Base-by-base conservation (phyloP, 2,888 invertebrate genomes). In the Altica lythri region DNA sequence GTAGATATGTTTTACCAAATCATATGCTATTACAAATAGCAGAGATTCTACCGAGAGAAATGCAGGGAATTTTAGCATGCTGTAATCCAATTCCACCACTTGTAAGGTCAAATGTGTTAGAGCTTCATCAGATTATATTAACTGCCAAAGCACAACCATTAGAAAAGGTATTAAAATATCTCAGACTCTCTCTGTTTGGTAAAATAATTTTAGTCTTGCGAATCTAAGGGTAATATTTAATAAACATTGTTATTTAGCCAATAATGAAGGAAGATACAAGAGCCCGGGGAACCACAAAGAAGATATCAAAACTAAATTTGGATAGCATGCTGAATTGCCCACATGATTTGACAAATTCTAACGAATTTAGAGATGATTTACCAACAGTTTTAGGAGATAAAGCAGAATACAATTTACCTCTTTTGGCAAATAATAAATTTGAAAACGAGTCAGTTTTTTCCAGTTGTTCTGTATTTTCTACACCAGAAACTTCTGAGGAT, bases 11-110 rank as follows among this genome's bases (percentile, higher is more conserved):
- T 38, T 78, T 99, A 53, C 97, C 98, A 0, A 95, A 95, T 77
- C 95, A 97, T 75, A 95, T 96, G 95, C 74, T 99, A 77, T 72
- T 97, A 47, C 86, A 92, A 71, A 90, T 98, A 54, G 85, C 93
- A 0, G 94, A 96, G 75, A 80, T 83, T 13, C 74, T 97, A 55
- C 97, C 96, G 0, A 83, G 92, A 47, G 96, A 96, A 78, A 84
- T 92, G 81, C 92, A 95, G 70, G 97, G 97, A 1, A 88, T 99
- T 55, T 76, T 92, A 55, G 94, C 95, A 0, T 92, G 94, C 69
- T 98, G 98, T 73, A 90, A 89, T 72, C 97, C 96, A 0, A 87
- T 95, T 66, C 97, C 98, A 5, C 91, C 94, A 0, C 74, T 82
- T 32, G 80, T 82, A 4, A 74, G 79, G 12, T 76, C 81, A 16